Conservation (phyloP, 2,113 vertebrate genomes). For the Megaleporinus macrocephalus region DNA sequence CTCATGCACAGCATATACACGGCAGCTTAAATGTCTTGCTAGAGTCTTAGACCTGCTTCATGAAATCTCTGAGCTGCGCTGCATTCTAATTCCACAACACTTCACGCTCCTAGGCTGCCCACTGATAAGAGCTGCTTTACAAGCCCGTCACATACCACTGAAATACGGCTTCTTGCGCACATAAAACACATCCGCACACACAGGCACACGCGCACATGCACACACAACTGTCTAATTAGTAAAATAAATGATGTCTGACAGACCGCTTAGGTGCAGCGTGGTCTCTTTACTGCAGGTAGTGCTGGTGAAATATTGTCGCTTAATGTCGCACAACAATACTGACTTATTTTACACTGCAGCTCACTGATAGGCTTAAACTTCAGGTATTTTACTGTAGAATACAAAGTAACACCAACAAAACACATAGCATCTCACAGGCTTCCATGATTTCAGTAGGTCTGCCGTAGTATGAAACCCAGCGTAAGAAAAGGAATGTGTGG, state of each 20-base stretch:
- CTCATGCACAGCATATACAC: background rate
- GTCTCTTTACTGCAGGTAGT: background rate
- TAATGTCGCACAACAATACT: background rate
- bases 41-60: constrained; percentile 4
- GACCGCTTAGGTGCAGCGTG: background rate
- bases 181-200: background rate
- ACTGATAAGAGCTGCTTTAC: constrained; percentile 41
- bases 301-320: background rate
- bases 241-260: background rate
- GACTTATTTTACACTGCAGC: no score
- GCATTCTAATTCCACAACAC: constrained; percentile 31
- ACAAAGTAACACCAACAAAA: no score
- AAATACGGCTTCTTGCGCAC: background rate
- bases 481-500: no score
- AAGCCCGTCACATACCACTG: constrained; percentile 22
- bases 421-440: no score
- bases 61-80: constrained; percentile 15
- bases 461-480: no score
- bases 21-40: background rate
- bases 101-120: constrained; percentile 22
- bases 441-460: no score
- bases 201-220: background rate
- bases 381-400: no score
- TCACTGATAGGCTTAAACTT: no score
- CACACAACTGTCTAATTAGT: background rate